Conservation (phyloP, 2,797 vertebrate genomes). For the Neoniphon sammara region DNA sequence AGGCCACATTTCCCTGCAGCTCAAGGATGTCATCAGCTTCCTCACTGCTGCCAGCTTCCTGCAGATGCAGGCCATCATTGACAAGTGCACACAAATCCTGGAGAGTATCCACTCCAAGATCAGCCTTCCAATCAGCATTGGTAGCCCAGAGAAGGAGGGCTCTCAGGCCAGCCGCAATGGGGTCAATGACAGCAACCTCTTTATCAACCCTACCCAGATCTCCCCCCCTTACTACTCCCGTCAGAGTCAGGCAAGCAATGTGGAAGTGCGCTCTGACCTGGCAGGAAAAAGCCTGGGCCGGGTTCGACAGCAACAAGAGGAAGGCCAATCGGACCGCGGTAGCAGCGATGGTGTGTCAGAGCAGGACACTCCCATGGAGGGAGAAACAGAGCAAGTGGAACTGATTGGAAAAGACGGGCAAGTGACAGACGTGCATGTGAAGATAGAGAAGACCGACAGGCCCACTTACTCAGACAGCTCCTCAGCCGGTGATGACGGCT, state of each 20-base stretch:
- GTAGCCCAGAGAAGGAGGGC: conserved; percentile 88
- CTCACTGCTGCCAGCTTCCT: conserved; percentile 98
- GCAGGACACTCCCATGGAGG: conserved; percentile 93
- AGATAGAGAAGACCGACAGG: conserved; percentile 93
- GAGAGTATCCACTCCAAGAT: conserved; percentile 99
- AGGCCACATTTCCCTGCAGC: conserved; percentile 96
- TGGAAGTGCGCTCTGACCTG: conserved; percentile 79
- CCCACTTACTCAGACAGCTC: conserved; percentile 97
- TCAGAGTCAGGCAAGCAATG: conserved; percentile 81
- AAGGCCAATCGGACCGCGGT: conserved; percentile 95
- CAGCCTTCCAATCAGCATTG: conserved; percentile 85
- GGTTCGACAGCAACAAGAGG: conserved; percentile 86
- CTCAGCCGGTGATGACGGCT: conserved; percentile 96
- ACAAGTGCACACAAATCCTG: conserved; percentile 98
- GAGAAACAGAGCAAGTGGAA: conserved; percentile 92
- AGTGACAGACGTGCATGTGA: conserved; percentile 93
- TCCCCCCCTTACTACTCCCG: conserved; percentile 94
- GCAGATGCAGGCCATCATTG: conserved; percentile 99
- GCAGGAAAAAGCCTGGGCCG: conserved; percentile 78
- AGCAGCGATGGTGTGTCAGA: conserved; percentile 95
- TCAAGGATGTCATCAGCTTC: conserved; percentile 98
- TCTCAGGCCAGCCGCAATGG: conserved; percentile 86
- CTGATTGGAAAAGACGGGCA: conserved; percentile 91
- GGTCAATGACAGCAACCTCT: conserved; percentile 91
- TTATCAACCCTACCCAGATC: conserved; percentile 95